Conservation (phyloP, 1,140 invertebrate genomes). For the Venturia canescens region DNA sequence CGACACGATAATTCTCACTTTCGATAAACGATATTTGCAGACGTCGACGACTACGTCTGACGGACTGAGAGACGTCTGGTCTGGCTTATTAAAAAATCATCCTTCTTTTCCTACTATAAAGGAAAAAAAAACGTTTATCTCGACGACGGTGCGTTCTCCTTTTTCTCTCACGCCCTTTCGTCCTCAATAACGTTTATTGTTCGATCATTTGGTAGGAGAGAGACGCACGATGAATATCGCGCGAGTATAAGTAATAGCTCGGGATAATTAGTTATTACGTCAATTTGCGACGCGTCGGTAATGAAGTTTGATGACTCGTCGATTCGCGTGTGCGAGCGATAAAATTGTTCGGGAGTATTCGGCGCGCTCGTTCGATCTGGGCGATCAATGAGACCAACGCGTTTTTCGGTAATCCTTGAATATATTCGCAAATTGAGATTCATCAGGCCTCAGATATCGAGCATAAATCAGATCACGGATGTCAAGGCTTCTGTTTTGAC, state of each 20-base stretch:
- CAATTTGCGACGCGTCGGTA: no score
- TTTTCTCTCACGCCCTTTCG: not conserved
- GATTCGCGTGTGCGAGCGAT: not conserved
- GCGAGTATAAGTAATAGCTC: not conserved
- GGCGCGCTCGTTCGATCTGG: no score
- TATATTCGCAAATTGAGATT: no score
- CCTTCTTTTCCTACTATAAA: not conserved
- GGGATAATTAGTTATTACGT: not conserved
- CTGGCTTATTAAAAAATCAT: constrained; percentile 1
- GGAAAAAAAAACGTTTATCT: constrained; percentile 11
- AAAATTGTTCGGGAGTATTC: no score
- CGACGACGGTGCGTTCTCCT: not conserved
- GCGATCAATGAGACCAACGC: no score
- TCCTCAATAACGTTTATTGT: not conserved
- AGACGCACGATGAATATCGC: not conserved
- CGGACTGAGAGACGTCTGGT: not conserved
- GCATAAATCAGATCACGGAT: no score
- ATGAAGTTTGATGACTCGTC: not conserved
- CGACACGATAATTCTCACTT: not conserved
- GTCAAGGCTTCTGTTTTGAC: no score
- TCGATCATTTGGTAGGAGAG: not conserved
- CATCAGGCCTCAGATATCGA: no score
- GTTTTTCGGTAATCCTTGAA: no score
- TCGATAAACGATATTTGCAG: constrained; percentile 14
- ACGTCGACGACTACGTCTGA: not conserved